Percentiles rank a stretch among this genome's conserved stretches.
These are phyloP conservation scores for Dioctria rufipes DNA, from an alignment of 2,888 invertebrate genomes.

Conservation along the genomic window DNA sequence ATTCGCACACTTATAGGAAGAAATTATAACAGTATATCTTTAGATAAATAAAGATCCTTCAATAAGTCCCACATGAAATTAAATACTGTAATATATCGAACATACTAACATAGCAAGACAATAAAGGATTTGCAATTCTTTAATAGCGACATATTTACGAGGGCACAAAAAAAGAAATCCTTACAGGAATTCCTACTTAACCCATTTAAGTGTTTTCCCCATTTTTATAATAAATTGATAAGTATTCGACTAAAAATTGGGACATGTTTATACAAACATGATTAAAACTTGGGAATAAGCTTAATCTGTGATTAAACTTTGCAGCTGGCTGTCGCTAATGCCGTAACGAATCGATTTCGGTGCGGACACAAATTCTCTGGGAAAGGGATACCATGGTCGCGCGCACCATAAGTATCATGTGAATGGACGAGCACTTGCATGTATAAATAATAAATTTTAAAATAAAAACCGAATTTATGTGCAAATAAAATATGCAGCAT, in stretches of 20 bases:
- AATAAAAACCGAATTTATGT: slow-evolving; percentile 58
- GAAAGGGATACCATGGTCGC: neutral
- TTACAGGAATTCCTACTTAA: too few species aligned
- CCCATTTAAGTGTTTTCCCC: too few species aligned
- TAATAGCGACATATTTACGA: too few species aligned
- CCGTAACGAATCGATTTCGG: slow-evolving; percentile 44
- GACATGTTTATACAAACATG: slow-evolving; percentile 24
- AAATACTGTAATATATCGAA: too few species aligned
- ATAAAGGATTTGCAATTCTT: too few species aligned
- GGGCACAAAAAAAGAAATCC: too few species aligned
- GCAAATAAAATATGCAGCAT: slow-evolving; percentile 58
- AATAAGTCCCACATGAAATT: too few species aligned
- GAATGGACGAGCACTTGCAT: slow-evolving; percentile 65
- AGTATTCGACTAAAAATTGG: slow-evolving; percentile 8
- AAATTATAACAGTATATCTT: too few species aligned
- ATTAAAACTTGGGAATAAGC: slow-evolving; percentile 33
- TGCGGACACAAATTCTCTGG: slow-evolving; percentile 25
- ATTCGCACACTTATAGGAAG: too few species aligned
- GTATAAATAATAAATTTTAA: slow-evolving; percentile 69
- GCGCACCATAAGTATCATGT: slow-evolving; percentile 53
- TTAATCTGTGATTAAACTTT: slow-evolving; percentile 51
- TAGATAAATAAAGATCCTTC: too few species aligned
- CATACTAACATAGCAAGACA: too few species aligned
- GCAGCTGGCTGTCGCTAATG: slow-evolving; percentile 38
- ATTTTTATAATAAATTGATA: neutral